Percentiles rank a stretch among this genome's conserved stretches.
Evolutionary conservation across 2,888 invertebrate species (phyloP).

Genomic region (Tiliacea citrago): DNA sequence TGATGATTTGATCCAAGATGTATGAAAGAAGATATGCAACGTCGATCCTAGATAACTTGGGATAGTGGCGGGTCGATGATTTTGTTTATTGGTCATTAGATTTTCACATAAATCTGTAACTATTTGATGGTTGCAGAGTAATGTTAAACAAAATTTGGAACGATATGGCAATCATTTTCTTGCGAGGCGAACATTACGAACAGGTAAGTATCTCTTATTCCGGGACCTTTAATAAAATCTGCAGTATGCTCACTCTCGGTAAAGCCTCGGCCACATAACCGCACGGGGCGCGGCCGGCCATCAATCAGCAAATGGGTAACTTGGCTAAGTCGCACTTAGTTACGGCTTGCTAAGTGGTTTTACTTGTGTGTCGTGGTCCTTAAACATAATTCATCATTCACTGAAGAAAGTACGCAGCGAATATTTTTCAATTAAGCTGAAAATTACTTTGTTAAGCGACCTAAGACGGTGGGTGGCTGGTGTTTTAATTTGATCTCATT

Average conservation of each 20-base stretch:
- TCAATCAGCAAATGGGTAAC: conserved; percentile 64
- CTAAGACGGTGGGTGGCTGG: background rate
- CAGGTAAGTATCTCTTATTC: background rate
- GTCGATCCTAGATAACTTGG: background rate
- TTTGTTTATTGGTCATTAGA: background rate
- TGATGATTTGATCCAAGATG: background rate
- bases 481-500: conserved; percentile 41
- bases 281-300: conserved; percentile 35
- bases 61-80: background rate
- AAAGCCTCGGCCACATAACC: conserved; percentile 24
- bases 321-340: conserved; percentile 52
- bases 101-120: background rate
- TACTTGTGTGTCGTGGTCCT: conserved; percentile 50
- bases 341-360: conserved; percentile 62
- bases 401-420: conserved; percentile 30
- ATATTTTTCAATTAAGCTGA: conserved; percentile 46
- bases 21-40: background rate
- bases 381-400: conserved; percentile 51
- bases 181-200: background rate
- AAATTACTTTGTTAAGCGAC: conserved; percentile 32
- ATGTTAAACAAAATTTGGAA: background rate
- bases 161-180: background rate
- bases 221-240: conserved; percentile 19
- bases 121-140: background rate
- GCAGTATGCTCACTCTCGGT: conserved; percentile 20